Base-by-base conservation (phyloP, 2,888 invertebrate genomes). In the Eustalomyia histrio region DNA sequence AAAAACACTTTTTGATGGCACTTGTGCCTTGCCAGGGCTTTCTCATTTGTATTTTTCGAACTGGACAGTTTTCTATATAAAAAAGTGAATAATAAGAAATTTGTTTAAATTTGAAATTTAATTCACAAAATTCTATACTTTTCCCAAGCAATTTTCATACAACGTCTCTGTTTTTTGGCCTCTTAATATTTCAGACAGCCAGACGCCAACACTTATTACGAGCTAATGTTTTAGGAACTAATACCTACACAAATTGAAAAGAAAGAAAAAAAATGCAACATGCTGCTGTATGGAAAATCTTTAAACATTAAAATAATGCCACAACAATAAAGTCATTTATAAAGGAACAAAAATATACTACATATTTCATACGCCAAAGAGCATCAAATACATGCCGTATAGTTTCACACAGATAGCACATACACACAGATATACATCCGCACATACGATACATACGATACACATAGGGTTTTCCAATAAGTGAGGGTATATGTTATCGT, bases 171-270 rank as follows among this genome's bases (percentile, higher is more conserved):
- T n/a, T 12, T n/a, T 18, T 63, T 63, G n/a, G 14, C 33, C 35
- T 58, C 57, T 33, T 47, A 58, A 69, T 52, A 64, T 60, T 63
- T 60, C 21, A 76, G 80, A 76, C 72, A 76, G 63, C 68, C 5
- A 76, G 80, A 80, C 80, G 80, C 80, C 80, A 80, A 68, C 76
- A 68, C 63, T 63, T 68, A 58, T 73, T 76, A 68, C 63, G 29
- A 58, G 72, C 68, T 68, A 68, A 76, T 68, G 58, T 68, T 76
- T 68, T 53, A 52, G 52, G 52, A 67, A 63, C 43, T 68, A 57
- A 58, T 52, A 69, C 33, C 61, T 35, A 75, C 64, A 75, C 60
- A 65, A 17, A 29, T 4, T 4, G 43, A 43, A 64, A 47, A 17
- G 1, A 47, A 8, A 47, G 6, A 24, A 8, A 65, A 55, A 57